A percentile compares a stretch with the other conserved stretches of the same genome.
phyloP scores from a whole-genome alignment of 1,140 invertebrate genomes.

The Drosophila aff. region DNA sequence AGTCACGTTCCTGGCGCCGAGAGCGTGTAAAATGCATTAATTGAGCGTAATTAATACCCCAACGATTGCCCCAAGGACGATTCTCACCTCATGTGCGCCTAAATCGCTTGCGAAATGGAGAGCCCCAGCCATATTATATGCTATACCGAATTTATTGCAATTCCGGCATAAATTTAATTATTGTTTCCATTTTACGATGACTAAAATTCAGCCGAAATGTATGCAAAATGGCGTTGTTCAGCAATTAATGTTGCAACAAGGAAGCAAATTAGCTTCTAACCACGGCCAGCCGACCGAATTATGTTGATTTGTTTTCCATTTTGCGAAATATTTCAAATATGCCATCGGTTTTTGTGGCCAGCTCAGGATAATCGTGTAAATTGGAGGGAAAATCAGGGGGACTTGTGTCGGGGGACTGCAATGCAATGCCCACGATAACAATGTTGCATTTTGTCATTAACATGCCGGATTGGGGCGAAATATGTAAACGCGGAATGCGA shows the following conservation, averaged over 20 bases:
- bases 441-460: constrained; percentile 38
- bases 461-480: constrained; percentile 14
- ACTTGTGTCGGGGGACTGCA: constrained; percentile 6
- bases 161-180: constrained; percentile 41
- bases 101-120: constrained; percentile 3
- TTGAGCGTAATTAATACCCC: constrained; percentile 61
- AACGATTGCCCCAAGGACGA: constrained; percentile 31
- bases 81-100: constrained; percentile 18
- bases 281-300: constrained; percentile 45
- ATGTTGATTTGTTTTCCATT: constrained; percentile 72
- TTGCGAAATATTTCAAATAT: constrained; percentile 47
- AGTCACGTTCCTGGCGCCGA: constrained; percentile 14
- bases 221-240: constrained; percentile 12
- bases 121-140: not conserved
- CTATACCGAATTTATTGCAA: constrained; percentile 1
- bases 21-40: constrained; percentile 63
- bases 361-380: not conserved
- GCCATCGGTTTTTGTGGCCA: constrained; percentile 10
- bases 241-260: constrained; percentile 19
- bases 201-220: constrained; percentile 4
- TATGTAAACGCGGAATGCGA: constrained; percentile 10
- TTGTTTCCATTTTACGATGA: constrained; percentile 7
- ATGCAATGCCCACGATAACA: constrained; percentile 33
- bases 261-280: constrained; percentile 56
- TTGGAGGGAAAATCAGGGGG: not conserved